Evolutionary conservation across 2,888 invertebrate species (phyloP).

Genomic region (Folsomia manolachei): DNA sequence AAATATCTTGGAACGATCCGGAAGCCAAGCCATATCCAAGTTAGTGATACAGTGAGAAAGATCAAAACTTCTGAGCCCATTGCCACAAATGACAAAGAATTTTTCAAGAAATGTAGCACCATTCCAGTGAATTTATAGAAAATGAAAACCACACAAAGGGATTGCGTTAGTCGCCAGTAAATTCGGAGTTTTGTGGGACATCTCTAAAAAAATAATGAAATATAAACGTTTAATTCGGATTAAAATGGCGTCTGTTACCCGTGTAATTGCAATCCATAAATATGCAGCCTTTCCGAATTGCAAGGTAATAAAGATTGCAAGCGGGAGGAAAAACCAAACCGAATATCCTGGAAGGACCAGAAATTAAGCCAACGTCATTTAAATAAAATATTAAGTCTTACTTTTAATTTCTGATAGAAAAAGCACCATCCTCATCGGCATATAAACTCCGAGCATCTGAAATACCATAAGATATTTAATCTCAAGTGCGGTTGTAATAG

Average conservation of each 20-base stretch:
- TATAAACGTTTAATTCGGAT: too few species aligned
- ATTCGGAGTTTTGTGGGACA: neutral
- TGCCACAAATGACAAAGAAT: neutral
- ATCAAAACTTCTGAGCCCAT: neutral
- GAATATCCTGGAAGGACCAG: neutral
- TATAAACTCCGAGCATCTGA: neutral
- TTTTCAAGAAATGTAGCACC: neutral
- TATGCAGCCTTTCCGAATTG: too few species aligned
- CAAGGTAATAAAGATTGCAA: too few species aligned
- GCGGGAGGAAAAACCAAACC: too few species aligned
- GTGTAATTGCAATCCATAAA: too few species aligned
- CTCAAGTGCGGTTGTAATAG: neutral
- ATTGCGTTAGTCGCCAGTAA: neutral
- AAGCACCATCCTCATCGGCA: too few species aligned
- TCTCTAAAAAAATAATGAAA: neutral
- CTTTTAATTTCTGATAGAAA: too few species aligned
- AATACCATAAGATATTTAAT: neutral
- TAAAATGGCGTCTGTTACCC: too few species aligned
- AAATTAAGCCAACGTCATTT: too few species aligned
- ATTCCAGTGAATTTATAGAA: neutral
- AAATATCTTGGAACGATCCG: neutral
- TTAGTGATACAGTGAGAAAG: neutral
- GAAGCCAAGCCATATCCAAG: neutral
- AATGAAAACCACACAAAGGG: neutral
- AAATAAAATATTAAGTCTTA: too few species aligned